A percentile compares a stretch with the other conserved stretches of the same genome.
Conservation (phyloP, 2,113 vertebrate species). For the Panurus biarmicus region DNA sequence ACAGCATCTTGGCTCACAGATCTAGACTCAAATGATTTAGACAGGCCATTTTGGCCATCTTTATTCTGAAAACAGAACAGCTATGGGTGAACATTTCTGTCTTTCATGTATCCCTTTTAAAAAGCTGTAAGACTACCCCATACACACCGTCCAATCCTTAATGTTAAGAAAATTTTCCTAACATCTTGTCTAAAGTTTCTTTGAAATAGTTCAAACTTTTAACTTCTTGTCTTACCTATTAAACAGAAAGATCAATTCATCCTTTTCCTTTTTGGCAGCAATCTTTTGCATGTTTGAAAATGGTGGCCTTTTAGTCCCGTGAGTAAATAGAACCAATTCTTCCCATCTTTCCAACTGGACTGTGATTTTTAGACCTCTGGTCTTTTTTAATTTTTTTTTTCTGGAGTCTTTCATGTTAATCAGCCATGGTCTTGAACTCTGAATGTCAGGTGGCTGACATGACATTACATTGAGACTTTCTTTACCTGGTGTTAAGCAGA, state of each 20-base stretch:
- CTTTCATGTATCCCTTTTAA: not conserved
- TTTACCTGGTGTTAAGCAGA: not conserved
- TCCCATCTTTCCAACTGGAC: not conserved
- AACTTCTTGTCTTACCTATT: not conserved
- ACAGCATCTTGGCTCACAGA: not conserved
- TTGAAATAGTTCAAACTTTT: not conserved
- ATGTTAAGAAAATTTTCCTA: not conserved
- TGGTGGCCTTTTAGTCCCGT: not conserved
- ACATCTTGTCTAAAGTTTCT: not conserved
- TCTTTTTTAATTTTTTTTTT: not conserved
- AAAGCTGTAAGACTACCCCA: not conserved
- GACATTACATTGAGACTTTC: not conserved
- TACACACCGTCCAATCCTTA: not conserved
- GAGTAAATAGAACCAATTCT: not conserved
- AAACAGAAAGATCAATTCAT: not conserved
- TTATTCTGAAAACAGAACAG: not conserved
- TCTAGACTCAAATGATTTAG: not conserved
- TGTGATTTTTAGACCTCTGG: not conserved
- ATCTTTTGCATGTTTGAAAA: not conserved
- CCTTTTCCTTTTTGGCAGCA: not conserved
- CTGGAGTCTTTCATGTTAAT: not conserved
- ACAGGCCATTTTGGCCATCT: not conserved
- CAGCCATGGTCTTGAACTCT: rapidly evolving
- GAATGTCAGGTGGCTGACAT: not conserved
- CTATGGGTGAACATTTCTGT: not conserved